These are phyloP conservation scores for Polydrusus cervinus DNA, from an alignment of 2,888 invertebrate genomes.

Conservation along the genomic window DNA sequence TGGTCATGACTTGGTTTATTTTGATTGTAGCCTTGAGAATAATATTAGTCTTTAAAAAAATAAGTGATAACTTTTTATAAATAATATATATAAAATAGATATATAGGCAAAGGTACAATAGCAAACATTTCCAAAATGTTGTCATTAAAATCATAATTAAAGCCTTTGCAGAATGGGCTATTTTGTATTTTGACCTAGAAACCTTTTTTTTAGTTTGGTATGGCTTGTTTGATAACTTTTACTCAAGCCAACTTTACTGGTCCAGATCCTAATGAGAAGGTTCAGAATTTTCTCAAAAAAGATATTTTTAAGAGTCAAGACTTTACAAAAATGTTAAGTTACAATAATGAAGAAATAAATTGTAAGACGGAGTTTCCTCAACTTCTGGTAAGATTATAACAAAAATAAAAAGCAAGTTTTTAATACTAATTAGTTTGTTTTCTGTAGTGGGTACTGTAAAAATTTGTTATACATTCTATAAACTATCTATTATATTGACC, in stretches of 20 bases:
- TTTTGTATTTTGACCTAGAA: background rate
- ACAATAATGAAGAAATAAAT: constrained; percentile 81
- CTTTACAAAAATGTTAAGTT: constrained; percentile 70
- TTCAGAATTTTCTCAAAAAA: constrained; percentile 70
- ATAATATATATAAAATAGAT: no score
- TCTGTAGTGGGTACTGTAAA: no score
- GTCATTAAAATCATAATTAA: no score
- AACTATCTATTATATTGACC: background rate
- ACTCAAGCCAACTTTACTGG: constrained; percentile 90
- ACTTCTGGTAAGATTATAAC: constrained; percentile 61
- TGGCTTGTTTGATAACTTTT: constrained; percentile 81
- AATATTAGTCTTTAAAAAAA: no score
- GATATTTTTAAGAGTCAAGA: constrained; percentile 72
- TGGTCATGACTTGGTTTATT: background rate
- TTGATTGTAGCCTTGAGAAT: no score
- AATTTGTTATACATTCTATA: no score
- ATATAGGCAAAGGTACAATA: no score
- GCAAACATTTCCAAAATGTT: no score
- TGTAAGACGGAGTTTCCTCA: constrained; percentile 77
- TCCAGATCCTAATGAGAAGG: constrained; percentile 73
- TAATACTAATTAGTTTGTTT: no score
- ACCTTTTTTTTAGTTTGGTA: constrained; percentile 70
- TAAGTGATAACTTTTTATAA: no score
- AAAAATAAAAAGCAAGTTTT: background rate
- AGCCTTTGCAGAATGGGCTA: no score